phyloP scores from a whole-genome alignment of 2,888 invertebrate genomes.

The Operophtera brumata region DNA sequence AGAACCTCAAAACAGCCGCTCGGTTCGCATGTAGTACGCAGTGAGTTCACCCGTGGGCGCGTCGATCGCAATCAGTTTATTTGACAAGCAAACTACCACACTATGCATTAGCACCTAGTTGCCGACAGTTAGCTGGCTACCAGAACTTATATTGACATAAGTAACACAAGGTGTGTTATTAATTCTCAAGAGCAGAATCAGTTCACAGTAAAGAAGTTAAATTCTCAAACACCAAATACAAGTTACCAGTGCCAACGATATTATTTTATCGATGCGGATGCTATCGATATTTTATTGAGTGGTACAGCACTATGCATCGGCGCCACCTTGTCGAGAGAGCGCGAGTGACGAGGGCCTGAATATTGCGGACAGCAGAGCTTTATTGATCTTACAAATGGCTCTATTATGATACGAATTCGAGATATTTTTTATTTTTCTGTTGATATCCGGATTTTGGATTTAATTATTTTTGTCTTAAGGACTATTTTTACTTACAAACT shows the following conservation, averaged over 20 bases:
- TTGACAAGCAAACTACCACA: no score
- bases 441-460: background rate
- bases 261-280: background rate
- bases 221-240: background rate
- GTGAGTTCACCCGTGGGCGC: no score
- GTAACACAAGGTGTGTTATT: background rate
- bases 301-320: constrained; percentile 26
- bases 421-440: background rate
- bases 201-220: background rate
- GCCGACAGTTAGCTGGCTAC: background rate
- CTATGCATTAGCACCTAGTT: background rate
- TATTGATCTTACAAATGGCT: constrained; percentile 39
- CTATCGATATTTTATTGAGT: constrained; percentile 16
- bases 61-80: no score
- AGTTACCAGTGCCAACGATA: no score
- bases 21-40: no score
- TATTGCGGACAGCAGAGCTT: constrained; percentile 27
- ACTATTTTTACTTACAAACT: no score
- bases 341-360: constrained; percentile 29
- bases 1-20: no score
- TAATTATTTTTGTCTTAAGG: no score
- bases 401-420: constrained; percentile 13
- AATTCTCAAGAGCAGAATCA: background rate
- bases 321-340: constrained; percentile 40
- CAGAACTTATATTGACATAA: background rate